These are phyloP conservation scores for Phoenicopterus ruber DNA, from an alignment of 2,113 vertebrate species.

Conservation along the genomic window DNA sequence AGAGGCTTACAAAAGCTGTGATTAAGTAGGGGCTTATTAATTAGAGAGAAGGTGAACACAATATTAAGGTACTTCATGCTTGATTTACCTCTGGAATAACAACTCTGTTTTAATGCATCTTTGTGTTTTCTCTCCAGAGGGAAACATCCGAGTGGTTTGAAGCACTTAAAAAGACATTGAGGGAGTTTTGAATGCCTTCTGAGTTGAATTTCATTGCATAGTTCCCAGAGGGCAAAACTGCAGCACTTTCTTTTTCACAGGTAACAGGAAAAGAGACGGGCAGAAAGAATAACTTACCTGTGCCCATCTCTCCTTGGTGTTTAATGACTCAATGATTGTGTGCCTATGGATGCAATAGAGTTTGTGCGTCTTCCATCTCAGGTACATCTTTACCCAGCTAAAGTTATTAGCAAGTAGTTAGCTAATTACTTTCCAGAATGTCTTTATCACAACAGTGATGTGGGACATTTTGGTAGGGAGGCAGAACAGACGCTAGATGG, in stretches of 20 bases:
- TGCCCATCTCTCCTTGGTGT: not conserved
- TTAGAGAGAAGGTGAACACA: not conserved
- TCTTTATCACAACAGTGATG: fast-evolving
- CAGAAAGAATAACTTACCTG: not conserved
- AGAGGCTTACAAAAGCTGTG: not conserved
- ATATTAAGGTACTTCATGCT: not conserved
- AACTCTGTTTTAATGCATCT: not conserved
- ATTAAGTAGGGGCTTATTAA: not conserved
- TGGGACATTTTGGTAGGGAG: not conserved
- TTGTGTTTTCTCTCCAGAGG: not conserved
- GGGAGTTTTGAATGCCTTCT: not conserved
- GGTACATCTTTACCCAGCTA: too few species aligned
- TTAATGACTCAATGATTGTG: fast-evolving
- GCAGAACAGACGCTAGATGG: constrained; percentile 12
- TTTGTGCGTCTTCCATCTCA: not conserved
- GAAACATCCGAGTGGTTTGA: not conserved
- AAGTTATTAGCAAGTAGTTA: not conserved
- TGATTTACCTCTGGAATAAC: not conserved
- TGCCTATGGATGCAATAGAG: not conserved
- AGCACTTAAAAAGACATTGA: not conserved
- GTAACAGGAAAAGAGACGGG: not conserved
- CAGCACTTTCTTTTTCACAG: not conserved
- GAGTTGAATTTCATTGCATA: not conserved
- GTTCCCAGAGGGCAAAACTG: not conserved
- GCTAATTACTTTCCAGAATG: not conserved